Evolutionary conservation across 2,797 vertebrate species (phyloP), one percentile per base, ranked within the genome.

Genomic region (Kryptolebias ocellatus): DNA sequence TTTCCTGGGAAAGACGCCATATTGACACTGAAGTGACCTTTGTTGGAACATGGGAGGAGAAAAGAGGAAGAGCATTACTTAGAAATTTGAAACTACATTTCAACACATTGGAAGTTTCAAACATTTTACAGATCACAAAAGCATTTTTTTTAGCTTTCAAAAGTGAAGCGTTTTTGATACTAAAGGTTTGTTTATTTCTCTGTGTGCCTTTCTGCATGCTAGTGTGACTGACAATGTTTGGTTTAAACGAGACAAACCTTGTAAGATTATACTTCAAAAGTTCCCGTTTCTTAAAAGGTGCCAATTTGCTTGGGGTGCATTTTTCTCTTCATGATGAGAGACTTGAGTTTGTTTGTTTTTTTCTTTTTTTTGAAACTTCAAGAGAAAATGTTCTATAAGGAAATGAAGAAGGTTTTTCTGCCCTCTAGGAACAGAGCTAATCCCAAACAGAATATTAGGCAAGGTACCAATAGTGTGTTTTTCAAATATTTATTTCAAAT

Each of bases 1-100:
- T 64, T 73, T 62, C 50, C 55, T 46, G 4, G 31, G 65, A 66
- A 86, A 84, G 17, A 73, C 65, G 51, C 76, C 63, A 51, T 59
- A 67, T 63, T 73, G 75, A 74, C 27, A 58, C 51, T 60, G 54
- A 60, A 31, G 20, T 67, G 45, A 47, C 8, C 37, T 60, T 44
- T 57, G 45, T 29, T 57, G 39, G 11, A 59, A 46, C 46, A 58
- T 14, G 28, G 28, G 17, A 52, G 28, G 45, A 42, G 10, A 14
- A 57, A 58, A 57, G 28, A 57, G 8, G 53, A 60, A 62, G 12
- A 55, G 20, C 2, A 60, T 53, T 76, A 70, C n/a, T 51, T 2
- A 53, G 47, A 64, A 69, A 61, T 28, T 42, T 1, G 46, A 31
- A 62, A 60, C 29, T 2, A 5, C 1, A 4, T 59, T 52, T 56